These are phyloP conservation scores for Eledona agricola DNA, from an alignment of 2,888 invertebrate genomes.

Conservation along the genomic window DNA sequence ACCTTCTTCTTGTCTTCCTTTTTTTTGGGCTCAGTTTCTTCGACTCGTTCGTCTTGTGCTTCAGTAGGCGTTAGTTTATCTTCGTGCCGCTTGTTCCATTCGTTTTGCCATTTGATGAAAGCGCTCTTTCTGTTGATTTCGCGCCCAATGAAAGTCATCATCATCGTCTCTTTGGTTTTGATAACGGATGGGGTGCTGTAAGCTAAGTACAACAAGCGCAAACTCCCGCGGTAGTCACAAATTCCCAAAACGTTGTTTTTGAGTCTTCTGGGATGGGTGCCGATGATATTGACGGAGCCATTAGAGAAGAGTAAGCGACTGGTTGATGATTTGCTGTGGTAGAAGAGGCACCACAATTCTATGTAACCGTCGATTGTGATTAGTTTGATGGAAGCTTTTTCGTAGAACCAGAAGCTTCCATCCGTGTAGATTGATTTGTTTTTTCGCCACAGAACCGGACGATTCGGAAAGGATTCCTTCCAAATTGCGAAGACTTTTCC, in stretches of 20 bases:
- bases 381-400: constrained; percentile 66
- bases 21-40: constrained; percentile 35
- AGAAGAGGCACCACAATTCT: constrained; percentile 83
- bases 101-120: constrained; percentile 69
- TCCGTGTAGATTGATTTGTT: constrained; percentile 68
- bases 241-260: constrained; percentile 72
- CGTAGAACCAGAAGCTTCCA: constrained; percentile 57
- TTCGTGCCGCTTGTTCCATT: constrained; percentile 65
- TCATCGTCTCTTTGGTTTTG: constrained; percentile 48
- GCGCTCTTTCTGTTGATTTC: constrained; percentile 66
- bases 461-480: constrained; percentile 69
- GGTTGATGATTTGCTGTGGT: constrained; percentile 74
- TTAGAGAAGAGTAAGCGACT: constrained; percentile 47
- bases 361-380: constrained; percentile 77
- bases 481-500: constrained; percentile 79
- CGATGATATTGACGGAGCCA: constrained; percentile 44
- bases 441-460: constrained; percentile 75
- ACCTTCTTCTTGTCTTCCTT: constrained; percentile 39
- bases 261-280: constrained; percentile 50
- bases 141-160: constrained; percentile 64
- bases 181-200: constrained; percentile 59
- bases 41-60: constrained; percentile 54
- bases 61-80: constrained; percentile 58
- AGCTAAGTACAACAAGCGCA: constrained; percentile 68
- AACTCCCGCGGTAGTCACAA: constrained; percentile 74